Percentiles rank a stretch among this genome's conserved stretches.
Conservation (phyloP, 2,797 vertebrate species). For the Acrossocheilus wenchowensis region DNA sequence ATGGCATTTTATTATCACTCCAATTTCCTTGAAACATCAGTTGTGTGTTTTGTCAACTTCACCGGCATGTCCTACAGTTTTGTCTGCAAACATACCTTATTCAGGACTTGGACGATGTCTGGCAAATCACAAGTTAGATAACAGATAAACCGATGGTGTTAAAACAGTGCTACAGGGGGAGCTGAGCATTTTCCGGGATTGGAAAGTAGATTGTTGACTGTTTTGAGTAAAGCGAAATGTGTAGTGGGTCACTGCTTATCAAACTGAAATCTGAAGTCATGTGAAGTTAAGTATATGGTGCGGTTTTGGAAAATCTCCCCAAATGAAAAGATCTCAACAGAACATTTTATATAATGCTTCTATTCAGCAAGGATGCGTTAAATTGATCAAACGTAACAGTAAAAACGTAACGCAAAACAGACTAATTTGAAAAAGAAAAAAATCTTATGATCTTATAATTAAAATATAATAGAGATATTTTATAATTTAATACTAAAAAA, state of each 20-base stretch:
- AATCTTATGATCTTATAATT: not conserved
- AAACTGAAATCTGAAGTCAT: not conserved
- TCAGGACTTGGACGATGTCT: slow-evolving; percentile 41
- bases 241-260: slow-evolving; percentile 2
- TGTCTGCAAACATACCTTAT: slow-evolving; percentile 71
- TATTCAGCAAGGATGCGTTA: not conserved
- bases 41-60: slow-evolving; percentile 80
- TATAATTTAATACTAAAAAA: not conserved
- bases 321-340: not conserved
- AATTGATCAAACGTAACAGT: not conserved
- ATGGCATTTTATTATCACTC: slow-evolving; percentile 63
- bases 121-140: slow-evolving; percentile 28
- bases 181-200: not conserved
- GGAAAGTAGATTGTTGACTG: slow-evolving; percentile 9
- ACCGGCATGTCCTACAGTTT: slow-evolving; percentile 64
- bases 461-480: too few relatives aligned
- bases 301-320: not conserved
- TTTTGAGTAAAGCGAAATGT: slow-evolving; percentile 15
- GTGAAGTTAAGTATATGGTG: not conserved
- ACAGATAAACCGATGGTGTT: slow-evolving; percentile 5
- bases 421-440: not conserved
- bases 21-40: slow-evolving; percentile 64
- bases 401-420: not conserved
- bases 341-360: not conserved
- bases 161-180: not conserved